These are phyloP conservation scores for Lydus trimaculatus DNA, from an alignment of 2,888 invertebrate genomes.

Conservation along the genomic window DNA sequence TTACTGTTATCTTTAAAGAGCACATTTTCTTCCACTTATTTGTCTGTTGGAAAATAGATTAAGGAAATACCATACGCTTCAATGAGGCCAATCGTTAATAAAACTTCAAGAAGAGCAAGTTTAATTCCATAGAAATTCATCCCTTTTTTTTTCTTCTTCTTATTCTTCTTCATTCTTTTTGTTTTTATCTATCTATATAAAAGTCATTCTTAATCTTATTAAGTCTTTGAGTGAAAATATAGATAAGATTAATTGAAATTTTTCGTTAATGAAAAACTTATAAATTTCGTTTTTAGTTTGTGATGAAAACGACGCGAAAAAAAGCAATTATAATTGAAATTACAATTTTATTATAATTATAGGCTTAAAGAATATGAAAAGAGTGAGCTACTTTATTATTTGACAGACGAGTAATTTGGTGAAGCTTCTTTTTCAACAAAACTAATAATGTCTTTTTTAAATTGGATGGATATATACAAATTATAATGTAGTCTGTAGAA, in stretches of 20 bases:
- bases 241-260: conserved; percentile 33
- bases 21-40: conserved; percentile 51
- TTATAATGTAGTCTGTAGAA: conserved; percentile 25
- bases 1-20: conserved; percentile 51
- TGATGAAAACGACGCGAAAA: background rate
- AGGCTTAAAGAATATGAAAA: background rate
- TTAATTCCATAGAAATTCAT: conserved; percentile 21
- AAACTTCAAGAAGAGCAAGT: conserved; percentile 31
- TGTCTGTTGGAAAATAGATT: conserved; percentile 41
- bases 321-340: conserved; percentile 5
- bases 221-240: conserved; percentile 29
- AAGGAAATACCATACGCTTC: conserved; percentile 43
- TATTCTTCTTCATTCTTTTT: background rate
- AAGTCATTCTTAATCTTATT: conserved; percentile 33
- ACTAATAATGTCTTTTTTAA: conserved; percentile 21
- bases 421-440: background rate
- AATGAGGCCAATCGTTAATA: conserved; percentile 36
- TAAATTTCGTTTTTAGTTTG: conserved; percentile 13
- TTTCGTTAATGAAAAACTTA: conserved; percentile 21
- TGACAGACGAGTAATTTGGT: background rate
- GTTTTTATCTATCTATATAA: conserved; percentile 26
- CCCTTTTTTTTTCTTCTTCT: too few relatives aligned
- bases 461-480: conserved; percentile 20
- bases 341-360: background rate
- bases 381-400: background rate